phyloP scores from a whole-genome alignment of 1,140 invertebrate species.

The Amyelois transitella region DNA sequence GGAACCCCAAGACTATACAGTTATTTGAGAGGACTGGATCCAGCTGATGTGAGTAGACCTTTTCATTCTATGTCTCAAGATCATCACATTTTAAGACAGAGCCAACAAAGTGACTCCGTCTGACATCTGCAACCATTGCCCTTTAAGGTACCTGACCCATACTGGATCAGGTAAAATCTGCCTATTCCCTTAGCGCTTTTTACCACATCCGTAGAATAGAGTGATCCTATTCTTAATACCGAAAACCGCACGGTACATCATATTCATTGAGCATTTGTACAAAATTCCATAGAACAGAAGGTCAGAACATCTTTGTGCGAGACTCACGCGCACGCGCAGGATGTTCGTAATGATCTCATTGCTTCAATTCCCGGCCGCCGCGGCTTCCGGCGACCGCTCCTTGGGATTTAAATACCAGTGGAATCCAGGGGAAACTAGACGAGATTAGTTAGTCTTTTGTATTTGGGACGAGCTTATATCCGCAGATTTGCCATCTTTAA shows the following conservation, averaged over 20 bases:
- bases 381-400: neutral
- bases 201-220: no score
- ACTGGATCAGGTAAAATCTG: no score
- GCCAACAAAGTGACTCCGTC: no score
- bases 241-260: no score
- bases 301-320: neutral
- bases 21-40: slow-evolving; percentile 80
- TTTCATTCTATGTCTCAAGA: neutral
- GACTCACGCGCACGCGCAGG: neutral
- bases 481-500: no score
- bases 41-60: slow-evolving; percentile 81
- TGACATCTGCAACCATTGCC: no score
- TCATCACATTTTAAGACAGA: neutral
- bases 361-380: neutral
- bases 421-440: neutral
- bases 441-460: neutral
- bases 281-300: neutral
- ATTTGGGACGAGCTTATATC: no score
- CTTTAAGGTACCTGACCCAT: no score
- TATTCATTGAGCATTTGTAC: no score
- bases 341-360: neutral
- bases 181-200: no score
- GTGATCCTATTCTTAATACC: no score
- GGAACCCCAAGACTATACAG: slow-evolving; percentile 79
- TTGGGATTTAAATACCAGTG: neutral